Percentiles rank a stretch among this genome's conserved stretches.
These are phyloP conservation scores for Takifugu ocellatus DNA, from an alignment of 2,797 vertebrate species.

Conservation along the genomic window DNA sequence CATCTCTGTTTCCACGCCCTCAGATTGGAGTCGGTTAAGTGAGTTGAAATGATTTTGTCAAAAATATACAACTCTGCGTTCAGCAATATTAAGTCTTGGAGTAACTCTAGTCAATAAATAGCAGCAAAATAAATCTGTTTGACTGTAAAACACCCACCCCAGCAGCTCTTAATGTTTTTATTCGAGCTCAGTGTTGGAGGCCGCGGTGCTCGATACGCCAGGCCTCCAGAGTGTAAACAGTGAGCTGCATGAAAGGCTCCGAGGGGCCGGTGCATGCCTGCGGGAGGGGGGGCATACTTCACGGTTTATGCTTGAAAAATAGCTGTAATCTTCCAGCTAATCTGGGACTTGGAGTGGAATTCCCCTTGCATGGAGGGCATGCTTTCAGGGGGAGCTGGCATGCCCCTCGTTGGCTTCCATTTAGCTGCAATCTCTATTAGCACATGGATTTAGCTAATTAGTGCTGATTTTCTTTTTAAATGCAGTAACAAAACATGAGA, in stretches of 20 bases:
- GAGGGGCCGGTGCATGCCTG: constrained; percentile 67
- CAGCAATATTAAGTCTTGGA: not conserved
- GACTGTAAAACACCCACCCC: constrained; percentile 6
- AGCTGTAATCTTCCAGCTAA: constrained; percentile 65
- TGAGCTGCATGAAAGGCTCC: constrained; percentile 55
- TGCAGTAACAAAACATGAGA: not conserved
- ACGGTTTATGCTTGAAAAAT: constrained; percentile 68
- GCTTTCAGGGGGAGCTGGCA: constrained; percentile 4
- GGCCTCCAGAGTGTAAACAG: constrained; percentile 62
- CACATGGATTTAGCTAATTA: constrained; percentile 5
- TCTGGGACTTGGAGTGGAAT: constrained; percentile 63
- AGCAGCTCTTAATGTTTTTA: constrained; percentile 29
- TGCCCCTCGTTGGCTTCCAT: constrained; percentile 2
- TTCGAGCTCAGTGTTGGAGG: constrained; percentile 38
- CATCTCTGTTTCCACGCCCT: constrained; percentile 6
- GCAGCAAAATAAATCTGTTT: too few species aligned
- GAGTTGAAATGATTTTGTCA: constrained; percentile 1
- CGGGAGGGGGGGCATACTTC: constrained; percentile 59
- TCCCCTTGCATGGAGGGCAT: constrained; percentile 43
- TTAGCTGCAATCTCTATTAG: constrained; percentile 14
- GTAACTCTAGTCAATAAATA: constrained; percentile 14
- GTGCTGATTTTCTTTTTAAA: constrained; percentile 7
- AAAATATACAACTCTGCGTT: too few species aligned
- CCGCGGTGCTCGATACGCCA: constrained; percentile 41
- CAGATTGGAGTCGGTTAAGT: not conserved